Evolutionary conservation across 2,888 invertebrate species (phyloP).

Genomic region (Osedax fenrisi): DNA sequence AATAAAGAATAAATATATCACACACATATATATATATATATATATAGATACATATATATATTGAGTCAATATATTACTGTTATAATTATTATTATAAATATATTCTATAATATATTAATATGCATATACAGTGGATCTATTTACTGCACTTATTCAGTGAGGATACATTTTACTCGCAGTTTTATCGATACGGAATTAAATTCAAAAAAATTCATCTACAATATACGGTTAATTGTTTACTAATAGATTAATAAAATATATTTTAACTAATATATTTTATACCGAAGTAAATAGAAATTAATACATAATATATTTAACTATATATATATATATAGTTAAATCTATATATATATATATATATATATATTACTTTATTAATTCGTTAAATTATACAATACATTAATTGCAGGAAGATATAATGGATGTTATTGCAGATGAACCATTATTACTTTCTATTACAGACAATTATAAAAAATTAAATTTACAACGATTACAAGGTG

Average conservation of each 20-base stretch:
- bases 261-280: too few species aligned
- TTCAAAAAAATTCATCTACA: neutral
- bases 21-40: neutral
- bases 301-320: neutral
- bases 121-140: neutral
- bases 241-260: conserved; percentile 32
- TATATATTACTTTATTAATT: neutral
- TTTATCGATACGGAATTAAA: neutral
- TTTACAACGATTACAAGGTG: neutral
- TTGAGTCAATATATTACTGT: too few species aligned
- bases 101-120: neutral
- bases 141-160: neutral
- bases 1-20: neutral
- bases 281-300: too few species aligned
- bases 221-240: neutral
- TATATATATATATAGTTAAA: neutral
- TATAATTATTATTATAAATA: too few species aligned
- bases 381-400: too few species aligned
- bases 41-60: too few species aligned
- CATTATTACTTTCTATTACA: neutral
- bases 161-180: neutral
- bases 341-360: neutral
- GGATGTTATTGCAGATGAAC: neutral
- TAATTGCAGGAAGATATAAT: too few species aligned
- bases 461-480: neutral